Conservation (phyloP, 2,888 invertebrate species). For the Agriopis aurantiaria region DNA sequence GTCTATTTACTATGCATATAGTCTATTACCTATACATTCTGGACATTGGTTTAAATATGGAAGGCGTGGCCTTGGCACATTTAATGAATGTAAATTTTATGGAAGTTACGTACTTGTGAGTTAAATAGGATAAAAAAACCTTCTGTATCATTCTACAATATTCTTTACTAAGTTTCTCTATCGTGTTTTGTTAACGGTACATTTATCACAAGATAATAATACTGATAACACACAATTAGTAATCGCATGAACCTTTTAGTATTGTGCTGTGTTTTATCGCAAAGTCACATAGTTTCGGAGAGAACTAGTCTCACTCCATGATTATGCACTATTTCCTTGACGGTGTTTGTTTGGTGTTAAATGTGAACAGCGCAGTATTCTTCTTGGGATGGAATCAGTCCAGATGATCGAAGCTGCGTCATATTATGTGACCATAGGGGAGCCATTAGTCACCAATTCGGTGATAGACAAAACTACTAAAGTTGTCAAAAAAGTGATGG, state of each 20-base stretch:
- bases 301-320: not conserved
- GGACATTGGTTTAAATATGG: not conserved
- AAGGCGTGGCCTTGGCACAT: not conserved
- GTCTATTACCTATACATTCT: not conserved
- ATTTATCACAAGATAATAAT: slow-evolving; percentile 34
- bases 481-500: slow-evolving; percentile 18
- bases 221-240: slow-evolving; percentile 31
- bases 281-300: slow-evolving; percentile 12
- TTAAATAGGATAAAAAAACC: not conserved
- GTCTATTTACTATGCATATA: not conserved
- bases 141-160: too few relatives aligned
- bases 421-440: slow-evolving; percentile 31
- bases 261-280: slow-evolving; percentile 26
- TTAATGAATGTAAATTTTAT: not conserved
- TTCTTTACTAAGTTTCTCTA: not conserved
- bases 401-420: slow-evolving; percentile 50
- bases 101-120: not conserved
- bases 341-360: not conserved
- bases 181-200: slow-evolving; percentile 26
- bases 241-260: slow-evolving; percentile 29
- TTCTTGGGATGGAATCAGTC: slow-evolving; percentile 47
- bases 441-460: slow-evolving; percentile 6
- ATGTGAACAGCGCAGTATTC: not conserved
- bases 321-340: slow-evolving; percentile 1
- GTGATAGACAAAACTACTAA: slow-evolving; percentile 10